Percentiles rank a stretch among this genome's conserved stretches.
Conservation (phyloP, 2,797 vertebrate genomes). For the Euthynnus affinis region DNA sequence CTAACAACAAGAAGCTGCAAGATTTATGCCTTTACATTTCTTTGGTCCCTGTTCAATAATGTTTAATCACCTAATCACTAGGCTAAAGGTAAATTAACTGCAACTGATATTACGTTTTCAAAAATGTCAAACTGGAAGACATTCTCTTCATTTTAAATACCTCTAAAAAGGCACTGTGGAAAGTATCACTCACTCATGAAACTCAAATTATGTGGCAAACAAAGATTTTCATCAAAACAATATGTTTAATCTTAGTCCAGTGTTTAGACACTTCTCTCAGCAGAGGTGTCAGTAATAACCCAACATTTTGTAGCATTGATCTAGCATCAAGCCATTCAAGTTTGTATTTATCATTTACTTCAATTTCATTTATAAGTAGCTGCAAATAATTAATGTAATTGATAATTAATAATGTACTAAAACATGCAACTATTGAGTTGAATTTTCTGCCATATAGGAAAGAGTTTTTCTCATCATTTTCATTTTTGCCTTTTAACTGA, state of each 20-base stretch:
- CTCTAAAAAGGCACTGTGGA: not conserved
- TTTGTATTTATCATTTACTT: not conserved
- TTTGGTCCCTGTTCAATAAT: not conserved
- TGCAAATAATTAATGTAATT: not conserved
- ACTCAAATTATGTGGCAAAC: not conserved
- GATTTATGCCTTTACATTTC: not conserved
- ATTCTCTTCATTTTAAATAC: no score
- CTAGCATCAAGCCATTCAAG: not conserved
- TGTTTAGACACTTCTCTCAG: not conserved
- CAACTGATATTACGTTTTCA: not conserved
- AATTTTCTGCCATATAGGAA: no score
- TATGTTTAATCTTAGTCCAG: not conserved
- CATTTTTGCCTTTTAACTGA: not conserved
- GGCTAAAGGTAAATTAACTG: not conserved
- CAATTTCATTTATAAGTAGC: not conserved
- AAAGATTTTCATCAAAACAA: not conserved
- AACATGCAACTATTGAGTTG: not conserved
- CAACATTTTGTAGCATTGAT: not conserved
- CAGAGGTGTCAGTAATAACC: not conserved
- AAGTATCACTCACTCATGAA: not conserved
- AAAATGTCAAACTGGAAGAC: not conserved
- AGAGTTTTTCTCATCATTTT: not conserved
- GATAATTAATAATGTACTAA: not conserved
- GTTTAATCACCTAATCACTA: not conserved
- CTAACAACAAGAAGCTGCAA: not conserved